These are phyloP conservation scores for Eupsilia transversa DNA, from an alignment of 2,888 invertebrate genomes.

Conservation along the genomic window DNA sequence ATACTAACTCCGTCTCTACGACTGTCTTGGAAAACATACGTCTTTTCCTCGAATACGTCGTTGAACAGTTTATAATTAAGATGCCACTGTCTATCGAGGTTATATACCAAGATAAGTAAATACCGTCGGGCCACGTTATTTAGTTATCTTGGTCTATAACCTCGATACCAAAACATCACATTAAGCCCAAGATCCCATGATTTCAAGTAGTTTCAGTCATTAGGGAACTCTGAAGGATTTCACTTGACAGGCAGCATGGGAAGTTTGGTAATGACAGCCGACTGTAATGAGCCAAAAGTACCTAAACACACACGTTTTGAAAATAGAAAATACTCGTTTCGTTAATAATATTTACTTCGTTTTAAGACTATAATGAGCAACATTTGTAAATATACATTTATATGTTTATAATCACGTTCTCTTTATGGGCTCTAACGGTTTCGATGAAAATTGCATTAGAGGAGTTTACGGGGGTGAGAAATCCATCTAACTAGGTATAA, in stretches of 20 bases:
- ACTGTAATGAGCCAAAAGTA: not conserved
- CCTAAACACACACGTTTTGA: not conserved
- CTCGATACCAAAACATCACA: conserved; percentile 27
- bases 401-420: too few relatives aligned
- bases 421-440: too few relatives aligned
- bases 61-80: conserved; percentile 1
- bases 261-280: conserved; percentile 13
- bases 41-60: not conserved
- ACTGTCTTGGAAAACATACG: not conserved
- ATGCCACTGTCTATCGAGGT: not conserved
- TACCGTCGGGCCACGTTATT: not conserved
- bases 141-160: conserved; percentile 26
- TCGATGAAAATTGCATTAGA: too few relatives aligned
- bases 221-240: conserved; percentile 27
- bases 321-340: not conserved
- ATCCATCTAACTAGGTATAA: too few relatives aligned
- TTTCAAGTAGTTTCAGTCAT: conserved; percentile 49
- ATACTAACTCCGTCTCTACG: not conserved
- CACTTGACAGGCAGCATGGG: not conserved
- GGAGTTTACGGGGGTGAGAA: too few relatives aligned
- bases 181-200: conserved; percentile 27
- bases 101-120: not conserved
- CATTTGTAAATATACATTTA: too few relatives aligned
- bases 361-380: too few relatives aligned
- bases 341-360: not conserved